Conservation (phyloP, 2,888 invertebrate species). For the Orchestes rusci region DNA sequence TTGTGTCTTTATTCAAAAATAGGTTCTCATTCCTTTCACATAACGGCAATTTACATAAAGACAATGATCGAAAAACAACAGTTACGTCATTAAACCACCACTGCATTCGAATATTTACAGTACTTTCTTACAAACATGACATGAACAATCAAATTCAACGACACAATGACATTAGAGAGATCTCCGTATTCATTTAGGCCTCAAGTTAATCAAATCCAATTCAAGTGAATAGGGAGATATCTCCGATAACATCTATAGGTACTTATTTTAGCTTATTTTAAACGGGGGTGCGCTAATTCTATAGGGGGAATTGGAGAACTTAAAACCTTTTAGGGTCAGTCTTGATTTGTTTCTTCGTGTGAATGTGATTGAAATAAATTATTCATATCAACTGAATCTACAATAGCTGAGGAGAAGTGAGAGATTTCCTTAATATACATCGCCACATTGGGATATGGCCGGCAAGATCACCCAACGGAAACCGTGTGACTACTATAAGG, state of each 20-base stretch:
- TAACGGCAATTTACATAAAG: slow-evolving; percentile 18
- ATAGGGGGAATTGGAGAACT: no score
- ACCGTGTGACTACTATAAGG: no score
- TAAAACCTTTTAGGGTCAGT: no score
- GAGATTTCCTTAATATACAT: no score
- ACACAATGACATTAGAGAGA: slow-evolving; percentile 21
- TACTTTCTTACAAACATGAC: slow-evolving; percentile 20
- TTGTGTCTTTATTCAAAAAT: slow-evolving; percentile 35
- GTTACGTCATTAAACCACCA: background rate
- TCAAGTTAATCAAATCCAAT: background rate
- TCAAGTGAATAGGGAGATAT: background rate
- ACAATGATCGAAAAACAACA: slow-evolving; percentile 2
- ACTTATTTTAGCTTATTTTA: no score
- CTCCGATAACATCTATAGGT: slow-evolving; percentile 13
- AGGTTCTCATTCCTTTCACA: slow-evolving; percentile 13
- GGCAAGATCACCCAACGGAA: no score
- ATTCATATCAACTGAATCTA: background rate
- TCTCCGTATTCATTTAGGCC: no score
- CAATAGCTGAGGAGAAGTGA: no score
- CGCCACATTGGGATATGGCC: no score
- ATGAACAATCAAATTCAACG: slow-evolving; percentile 23
- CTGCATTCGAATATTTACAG: slow-evolving; percentile 14
- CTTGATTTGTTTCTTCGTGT: background rate
- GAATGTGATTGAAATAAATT: background rate
- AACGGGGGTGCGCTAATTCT: no score